Evolutionary conservation across 1,140 invertebrate species (phyloP).

Genomic region (Vanessa atalanta): DNA sequence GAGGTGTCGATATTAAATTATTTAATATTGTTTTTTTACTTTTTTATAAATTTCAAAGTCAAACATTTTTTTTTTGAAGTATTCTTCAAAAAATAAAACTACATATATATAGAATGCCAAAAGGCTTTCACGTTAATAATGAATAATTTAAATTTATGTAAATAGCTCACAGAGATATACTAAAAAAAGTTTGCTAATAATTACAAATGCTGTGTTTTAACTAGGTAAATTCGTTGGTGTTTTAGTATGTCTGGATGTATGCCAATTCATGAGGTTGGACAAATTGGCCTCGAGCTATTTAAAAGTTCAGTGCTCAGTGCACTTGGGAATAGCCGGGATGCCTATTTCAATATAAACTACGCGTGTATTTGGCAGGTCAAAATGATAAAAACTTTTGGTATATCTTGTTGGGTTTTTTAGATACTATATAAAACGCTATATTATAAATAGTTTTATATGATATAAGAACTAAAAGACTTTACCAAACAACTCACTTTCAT

Average conservation of each 20-base stretch:
- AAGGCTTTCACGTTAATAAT: too few relatives aligned
- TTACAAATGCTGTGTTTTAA: not conserved
- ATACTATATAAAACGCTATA: not conserved
- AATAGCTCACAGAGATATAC: not conserved
- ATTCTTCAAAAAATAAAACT: too few relatives aligned
- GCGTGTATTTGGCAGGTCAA: not conserved
- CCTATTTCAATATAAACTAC: slow-evolving; percentile 4
- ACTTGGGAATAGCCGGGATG: slow-evolving; percentile 9
- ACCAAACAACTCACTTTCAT: too few relatives aligned
- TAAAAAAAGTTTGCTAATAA: not conserved
- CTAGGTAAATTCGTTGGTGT: not conserved
- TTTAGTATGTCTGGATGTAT: not conserved
- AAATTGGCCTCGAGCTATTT: slow-evolving; percentile 15
- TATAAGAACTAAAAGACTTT: too few relatives aligned
- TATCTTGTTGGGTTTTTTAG: not conserved
- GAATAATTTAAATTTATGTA: too few relatives aligned
- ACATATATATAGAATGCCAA: too few relatives aligned
- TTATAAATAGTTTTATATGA: too few relatives aligned
- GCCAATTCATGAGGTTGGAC: slow-evolving; percentile 14
- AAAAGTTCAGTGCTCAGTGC: slow-evolving; percentile 15
- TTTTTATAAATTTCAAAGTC: too few relatives aligned
- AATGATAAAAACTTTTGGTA: not conserved
- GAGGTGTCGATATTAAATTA: too few relatives aligned
- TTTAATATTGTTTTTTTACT: too few relatives aligned
- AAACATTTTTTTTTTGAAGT: too few relatives aligned